Percentiles rank a stretch among this genome's conserved stretches.
Conservation (phyloP, 2,113 vertebrate species). For the Amblyopsis rosae region DNA sequence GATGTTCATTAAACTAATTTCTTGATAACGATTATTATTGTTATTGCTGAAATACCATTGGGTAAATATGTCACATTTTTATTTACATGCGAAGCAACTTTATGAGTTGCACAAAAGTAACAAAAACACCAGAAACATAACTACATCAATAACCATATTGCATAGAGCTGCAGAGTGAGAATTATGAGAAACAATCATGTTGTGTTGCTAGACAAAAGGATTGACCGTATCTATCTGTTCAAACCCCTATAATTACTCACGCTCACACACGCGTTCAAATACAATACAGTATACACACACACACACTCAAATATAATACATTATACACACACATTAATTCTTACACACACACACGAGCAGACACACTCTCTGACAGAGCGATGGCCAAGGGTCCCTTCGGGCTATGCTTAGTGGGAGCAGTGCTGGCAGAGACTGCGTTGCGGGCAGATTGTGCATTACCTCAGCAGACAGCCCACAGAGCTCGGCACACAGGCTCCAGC, state of each 20-base stretch:
- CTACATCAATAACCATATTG: background rate
- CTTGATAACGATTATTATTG: too few relatives aligned
- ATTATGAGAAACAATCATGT: slow-evolving; percentile 53
- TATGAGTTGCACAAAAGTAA: slow-evolving; percentile 1
- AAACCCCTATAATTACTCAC: slow-evolving; percentile 9
- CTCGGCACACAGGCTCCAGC: slow-evolving; percentile 92
- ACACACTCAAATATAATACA: background rate
- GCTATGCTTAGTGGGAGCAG: slow-evolving; percentile 93
- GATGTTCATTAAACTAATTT: too few relatives aligned
- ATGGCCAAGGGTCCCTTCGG: slow-evolving; percentile 91
- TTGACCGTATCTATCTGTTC: slow-evolving; percentile 28
- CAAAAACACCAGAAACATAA: background rate
- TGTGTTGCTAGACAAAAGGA: slow-evolving; percentile 46
- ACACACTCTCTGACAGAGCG: slow-evolving; percentile 74
- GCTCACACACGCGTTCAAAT: slow-evolving; percentile 12
- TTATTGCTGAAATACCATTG: too few relatives aligned
- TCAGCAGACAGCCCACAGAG: slow-evolving; percentile 95
- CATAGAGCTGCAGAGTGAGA: slow-evolving; percentile 24
- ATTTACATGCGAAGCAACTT: background rate
- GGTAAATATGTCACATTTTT: background rate
- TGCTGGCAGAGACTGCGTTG: slow-evolving; percentile 88
- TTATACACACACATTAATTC: slow-evolving; percentile 12
- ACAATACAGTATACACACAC: slow-evolving; percentile 28
- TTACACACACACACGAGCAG: background rate
- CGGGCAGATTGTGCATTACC: slow-evolving; percentile 96